A percentile compares a stretch with the other conserved stretches of the same genome.
Evolutionary conservation across 1,140 invertebrate species (phyloP).

Genomic region (Philotrypesis tridentata): DNA sequence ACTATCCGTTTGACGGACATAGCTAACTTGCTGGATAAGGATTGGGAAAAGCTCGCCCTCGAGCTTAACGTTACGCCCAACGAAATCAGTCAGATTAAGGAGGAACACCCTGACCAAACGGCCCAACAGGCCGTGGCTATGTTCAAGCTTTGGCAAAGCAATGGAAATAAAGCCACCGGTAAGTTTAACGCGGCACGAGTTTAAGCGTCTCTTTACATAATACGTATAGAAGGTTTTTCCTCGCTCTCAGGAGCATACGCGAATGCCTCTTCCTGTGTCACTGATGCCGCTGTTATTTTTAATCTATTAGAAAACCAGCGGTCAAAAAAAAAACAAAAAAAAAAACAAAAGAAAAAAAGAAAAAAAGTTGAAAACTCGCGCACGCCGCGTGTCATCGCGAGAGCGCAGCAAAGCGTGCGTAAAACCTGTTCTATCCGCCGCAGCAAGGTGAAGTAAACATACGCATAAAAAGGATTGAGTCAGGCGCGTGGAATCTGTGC

Average conservation of each 20-base stretch:
- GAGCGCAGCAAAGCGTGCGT: neutral
- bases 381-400: neutral
- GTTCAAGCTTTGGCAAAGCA: slow-evolving; percentile 89
- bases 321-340: neutral
- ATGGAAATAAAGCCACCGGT: slow-evolving; percentile 85
- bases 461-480: slow-evolving; percentile 61
- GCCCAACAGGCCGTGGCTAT: slow-evolving; percentile 94
- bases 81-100: slow-evolving; percentile 91
- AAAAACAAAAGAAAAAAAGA: neutral
- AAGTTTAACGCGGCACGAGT: slow-evolving; percentile 55
- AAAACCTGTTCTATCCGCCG: slow-evolving; percentile 51
- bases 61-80: slow-evolving; percentile 89
- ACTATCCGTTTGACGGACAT: slow-evolving; percentile 92
- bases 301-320: neutral
- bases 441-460: slow-evolving; percentile 61
- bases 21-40: slow-evolving; percentile 91
- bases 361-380: slow-evolving; percentile 10
- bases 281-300: neutral
- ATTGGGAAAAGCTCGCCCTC: slow-evolving; percentile 92
- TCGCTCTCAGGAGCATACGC: neutral
- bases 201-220: neutral
- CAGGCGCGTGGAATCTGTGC: slow-evolving; percentile 68
- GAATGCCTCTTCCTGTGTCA: neutral
- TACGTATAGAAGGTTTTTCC: neutral
- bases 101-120: slow-evolving; percentile 87